Evolutionary conservation across 2,888 invertebrate genomes (phyloP), one percentile per base, ranked within the genome.

Genomic region (Acrobasis repandana): DNA sequence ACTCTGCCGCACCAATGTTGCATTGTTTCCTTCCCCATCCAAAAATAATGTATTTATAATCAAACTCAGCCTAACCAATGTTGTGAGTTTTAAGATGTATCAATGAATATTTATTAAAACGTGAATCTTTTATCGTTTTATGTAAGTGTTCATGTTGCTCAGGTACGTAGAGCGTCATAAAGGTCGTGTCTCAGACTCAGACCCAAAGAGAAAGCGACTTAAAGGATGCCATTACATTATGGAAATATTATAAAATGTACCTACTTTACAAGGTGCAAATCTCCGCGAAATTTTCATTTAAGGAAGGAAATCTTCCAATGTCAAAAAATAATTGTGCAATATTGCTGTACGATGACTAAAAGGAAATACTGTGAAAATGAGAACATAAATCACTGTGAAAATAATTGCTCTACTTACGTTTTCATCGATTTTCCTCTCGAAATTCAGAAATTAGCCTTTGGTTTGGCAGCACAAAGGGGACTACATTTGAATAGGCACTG

Each of bases 401-500:
- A 69, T 61, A 51, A 57, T 49, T 63, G 51, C 61, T 51, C 43
- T 65, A 91, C 92, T 91, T 77, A 92, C 92, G 81, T 86, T 87
- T 84, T 79, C 92, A 92, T 92, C 75, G 86, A 88, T 89, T 90
- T 88, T 88, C 81, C 86, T 87, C 85, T 86, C 83, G 84, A 82
- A 83, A 68, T 83, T 82, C 79, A 77, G 75, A 80, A 82, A 73
- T 66, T 81, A 77, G 82, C 80, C 79, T 85, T 85, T 83, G 74
- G 78, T 72, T 75, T 86, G 68, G 72, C 71, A 80, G 74, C 80
- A 84, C 88, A 74, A 86, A 88, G 74, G 80, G 82, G 93, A 91
- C 93, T 93, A 93, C 93, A 93, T 93, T 92, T 90, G 93, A 92
- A 90, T 79, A 79, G 84, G 80, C 87, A 92, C 88, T 83, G 65